Conservation (phyloP, 1,140 invertebrate genomes). For the Aphelenchoides besseyi region DNA sequence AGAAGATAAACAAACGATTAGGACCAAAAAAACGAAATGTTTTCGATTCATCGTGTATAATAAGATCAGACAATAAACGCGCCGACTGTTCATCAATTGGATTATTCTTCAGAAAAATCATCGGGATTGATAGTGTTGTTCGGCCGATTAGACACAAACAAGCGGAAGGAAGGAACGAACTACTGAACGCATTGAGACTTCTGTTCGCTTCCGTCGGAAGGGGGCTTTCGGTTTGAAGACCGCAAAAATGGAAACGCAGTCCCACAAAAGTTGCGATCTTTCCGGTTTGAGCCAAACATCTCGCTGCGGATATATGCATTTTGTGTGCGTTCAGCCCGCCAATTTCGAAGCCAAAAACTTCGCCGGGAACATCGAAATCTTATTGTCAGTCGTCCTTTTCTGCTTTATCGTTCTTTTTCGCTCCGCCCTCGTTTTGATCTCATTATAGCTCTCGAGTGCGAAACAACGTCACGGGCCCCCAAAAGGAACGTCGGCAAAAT, state of each 20-base stretch:
- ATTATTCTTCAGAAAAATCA: too few relatives aligned
- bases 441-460: background rate
- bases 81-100: too few relatives aligned
- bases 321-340: background rate
- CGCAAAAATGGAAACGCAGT: background rate
- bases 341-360: slow-evolving; percentile 5
- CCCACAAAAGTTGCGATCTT: background rate
- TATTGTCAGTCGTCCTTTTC: background rate
- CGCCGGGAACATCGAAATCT: background rate
- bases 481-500: background rate
- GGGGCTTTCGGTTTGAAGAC: background rate
- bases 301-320: background rate
- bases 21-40: too few relatives aligned
- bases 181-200: background rate
- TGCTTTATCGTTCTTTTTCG: background rate
- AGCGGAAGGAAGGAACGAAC: background rate
- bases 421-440: background rate
- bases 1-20: too few relatives aligned
- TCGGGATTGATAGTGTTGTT: too few relatives aligned
- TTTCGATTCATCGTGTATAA: too few relatives aligned
- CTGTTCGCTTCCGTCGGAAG: background rate
- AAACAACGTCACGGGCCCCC: background rate
- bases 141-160: too few relatives aligned
- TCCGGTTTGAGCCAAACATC: background rate
- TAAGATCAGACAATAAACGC: too few relatives aligned